Evolutionary conservation across 2,888 invertebrate genomes (phyloP), one percentile per base, ranked within the genome.

Genomic region (Yponomeuta malinellus): DNA sequence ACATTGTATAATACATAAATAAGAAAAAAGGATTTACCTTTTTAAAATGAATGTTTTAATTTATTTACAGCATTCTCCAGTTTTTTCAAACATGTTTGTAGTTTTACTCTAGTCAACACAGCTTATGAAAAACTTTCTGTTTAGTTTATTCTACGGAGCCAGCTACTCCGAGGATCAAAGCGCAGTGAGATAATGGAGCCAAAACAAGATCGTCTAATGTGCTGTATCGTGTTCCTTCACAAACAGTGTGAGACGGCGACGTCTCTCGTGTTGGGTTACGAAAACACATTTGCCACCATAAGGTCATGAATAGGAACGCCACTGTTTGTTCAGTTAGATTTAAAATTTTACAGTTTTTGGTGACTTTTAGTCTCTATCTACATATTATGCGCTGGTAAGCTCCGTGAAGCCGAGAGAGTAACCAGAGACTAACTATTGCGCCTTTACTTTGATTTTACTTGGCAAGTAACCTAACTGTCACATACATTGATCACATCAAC

Each of bases 181-280:
- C 82, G 63, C 52, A 59, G 29, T 75, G 75, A 86, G 88, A 89
- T 90, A 91, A 90, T 90, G 90, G 90, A 90, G 85, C 85, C 87
- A 89, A 89, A 90, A 89, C 89, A 89, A 87, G 84, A 68, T 80
- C 79, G 81, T 85, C 88, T 91, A 91, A 91, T 90, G 91, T 80
- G 83, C 83, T 84, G 81, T 89, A 89, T 91, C 74, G 73, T 74
- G 77, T 74, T 76, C 74, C 69, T 74, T 77, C 75, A 74, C 75
- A 74, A 78, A 76, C 69, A 73, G 74, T 73, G 76, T 72, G 71
- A 74, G 74, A 72, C 72, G 78, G 76, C 76, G 77, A 78, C 74
- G 52, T 59, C 74, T 75, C 75, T 76, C 78, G 78, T 75, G 78
- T 77, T 76, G 74, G 73, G 74, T 78, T 75, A 74, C 74, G 75